phyloP scores from a whole-genome alignment of 92 coral and sea anemone species.

The Parazoanthus swiftii region DNA sequence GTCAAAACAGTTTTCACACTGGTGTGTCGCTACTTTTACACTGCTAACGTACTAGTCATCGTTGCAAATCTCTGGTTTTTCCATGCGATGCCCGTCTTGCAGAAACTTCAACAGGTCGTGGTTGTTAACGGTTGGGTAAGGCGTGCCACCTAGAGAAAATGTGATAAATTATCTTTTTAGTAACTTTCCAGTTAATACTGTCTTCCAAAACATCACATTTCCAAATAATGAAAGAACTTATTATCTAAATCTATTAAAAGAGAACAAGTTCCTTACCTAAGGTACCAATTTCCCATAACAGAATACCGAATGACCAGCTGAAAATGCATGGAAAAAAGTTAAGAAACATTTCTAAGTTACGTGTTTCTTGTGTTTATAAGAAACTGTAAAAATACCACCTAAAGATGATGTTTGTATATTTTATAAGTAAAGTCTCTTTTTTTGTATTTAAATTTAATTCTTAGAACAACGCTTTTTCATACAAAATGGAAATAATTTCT shows the following conservation, averaged over 20 bases:
- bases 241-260: too few relatives aligned
- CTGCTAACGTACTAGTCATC: conserved; percentile 30
- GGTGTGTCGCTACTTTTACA: too few relatives aligned
- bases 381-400: too few relatives aligned
- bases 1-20: not conserved
- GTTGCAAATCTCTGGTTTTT: conserved; percentile 37
- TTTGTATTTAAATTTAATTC: not conserved
- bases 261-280: conserved; percentile 10
- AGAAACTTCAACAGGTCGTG: conserved; percentile 36
- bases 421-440: not conserved
- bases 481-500: too few relatives aligned
- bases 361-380: too few relatives aligned
- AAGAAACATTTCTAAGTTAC: not conserved
- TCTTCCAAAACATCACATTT: too few relatives aligned
- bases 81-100: conserved; percentile 26
- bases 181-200: not conserved
- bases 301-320: conserved; percentile 41
- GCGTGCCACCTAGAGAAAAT: conserved; percentile 22
- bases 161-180: not conserved
- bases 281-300: conserved; percentile 37
- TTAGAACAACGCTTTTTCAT: too few relatives aligned
- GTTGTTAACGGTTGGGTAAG: conserved; percentile 35
- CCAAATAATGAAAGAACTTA: not conserved
- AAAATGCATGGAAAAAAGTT: not conserved
- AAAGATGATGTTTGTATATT: too few relatives aligned